Percentiles rank a stretch among this genome's conserved stretches.
phyloP scores from a whole-genome alignment of 1,140 invertebrate species.

The Prorops nasuta region DNA sequence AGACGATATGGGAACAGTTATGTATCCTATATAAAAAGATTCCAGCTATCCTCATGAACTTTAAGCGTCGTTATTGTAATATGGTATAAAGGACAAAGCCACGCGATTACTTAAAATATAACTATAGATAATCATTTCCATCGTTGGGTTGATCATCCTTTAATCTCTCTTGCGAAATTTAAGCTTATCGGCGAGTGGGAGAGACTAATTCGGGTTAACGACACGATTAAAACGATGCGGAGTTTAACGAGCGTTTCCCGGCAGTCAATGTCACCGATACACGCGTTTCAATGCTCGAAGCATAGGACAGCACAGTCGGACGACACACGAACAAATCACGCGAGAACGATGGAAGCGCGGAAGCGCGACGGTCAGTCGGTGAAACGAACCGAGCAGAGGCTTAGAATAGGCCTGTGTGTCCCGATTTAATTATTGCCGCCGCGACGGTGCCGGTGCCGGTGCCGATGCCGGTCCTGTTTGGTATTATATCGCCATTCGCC shows the following conservation, averaged over 20 bases:
- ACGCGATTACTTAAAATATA: no score
- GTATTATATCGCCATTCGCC: neutral
- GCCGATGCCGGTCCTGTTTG: neutral
- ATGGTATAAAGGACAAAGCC: no score
- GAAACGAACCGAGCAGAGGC: neutral
- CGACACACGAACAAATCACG: neutral
- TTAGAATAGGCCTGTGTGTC: conserved; percentile 1
- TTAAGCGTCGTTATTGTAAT: no score
- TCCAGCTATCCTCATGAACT: no score
- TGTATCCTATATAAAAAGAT: neutral
- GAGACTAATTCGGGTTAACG: conserved; percentile 15
- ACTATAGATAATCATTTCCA: no score
- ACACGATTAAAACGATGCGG: conserved; percentile 16
- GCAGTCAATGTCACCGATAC: conserved; percentile 15
- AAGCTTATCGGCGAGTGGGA: conserved; percentile 10
- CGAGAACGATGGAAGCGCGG: neutral
- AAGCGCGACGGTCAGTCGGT: conserved; percentile 1
- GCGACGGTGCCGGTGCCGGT: no score
- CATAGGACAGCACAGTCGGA: conserved; percentile 11
- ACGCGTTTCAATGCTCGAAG: conserved; percentile 14
- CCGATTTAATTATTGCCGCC: neutral
- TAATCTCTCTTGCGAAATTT: no score
- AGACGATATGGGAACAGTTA: neutral
- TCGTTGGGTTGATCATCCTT: no score
- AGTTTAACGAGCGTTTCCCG: conserved; percentile 22